phyloP scores from a whole-genome alignment of 2,113 vertebrate species.

The Carollia perspicillata region DNA sequence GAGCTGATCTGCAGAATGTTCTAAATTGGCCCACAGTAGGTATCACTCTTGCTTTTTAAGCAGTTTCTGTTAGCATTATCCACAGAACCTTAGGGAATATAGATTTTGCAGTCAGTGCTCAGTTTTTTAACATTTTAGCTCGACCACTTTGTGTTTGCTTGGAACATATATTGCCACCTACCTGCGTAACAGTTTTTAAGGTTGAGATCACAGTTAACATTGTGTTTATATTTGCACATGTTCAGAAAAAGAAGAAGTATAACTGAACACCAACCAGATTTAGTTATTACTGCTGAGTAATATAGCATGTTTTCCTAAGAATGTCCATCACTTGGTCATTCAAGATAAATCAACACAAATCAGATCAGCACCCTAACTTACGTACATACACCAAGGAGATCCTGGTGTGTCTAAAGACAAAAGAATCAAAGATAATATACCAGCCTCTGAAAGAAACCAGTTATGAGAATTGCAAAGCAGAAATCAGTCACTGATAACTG shows the following conservation, averaged over 20 bases:
- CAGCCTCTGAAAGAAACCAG: not conserved
- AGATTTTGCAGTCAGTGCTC: not conserved
- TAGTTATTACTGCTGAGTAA: not conserved
- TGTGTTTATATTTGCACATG: not conserved
- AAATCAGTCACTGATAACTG: not conserved
- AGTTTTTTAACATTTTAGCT: not conserved
- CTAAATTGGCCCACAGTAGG: not conserved
- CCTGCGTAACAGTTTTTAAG: not conserved
- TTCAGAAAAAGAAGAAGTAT: constrained; percentile 26
- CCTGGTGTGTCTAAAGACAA: not conserved
- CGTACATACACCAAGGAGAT: not conserved
- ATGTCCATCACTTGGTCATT: not conserved
- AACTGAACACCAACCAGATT: not conserved
- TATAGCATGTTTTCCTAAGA: not conserved
- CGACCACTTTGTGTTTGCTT: not conserved
- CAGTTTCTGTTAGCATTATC: not conserved
- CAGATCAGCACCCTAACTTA: not conserved
- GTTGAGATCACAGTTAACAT: not conserved
- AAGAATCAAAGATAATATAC: not conserved
- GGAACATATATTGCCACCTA: not conserved
- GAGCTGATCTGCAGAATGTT: not conserved
- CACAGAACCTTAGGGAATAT: not conserved
- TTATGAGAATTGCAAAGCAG: not conserved
- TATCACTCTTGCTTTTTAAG: not conserved
- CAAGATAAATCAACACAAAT: not conserved